Percentiles rank a stretch among this genome's conserved stretches.
phyloP scores from a whole-genome alignment of 2,113 vertebrate genomes.

The Psilopsiagon aurifrons region DNA sequence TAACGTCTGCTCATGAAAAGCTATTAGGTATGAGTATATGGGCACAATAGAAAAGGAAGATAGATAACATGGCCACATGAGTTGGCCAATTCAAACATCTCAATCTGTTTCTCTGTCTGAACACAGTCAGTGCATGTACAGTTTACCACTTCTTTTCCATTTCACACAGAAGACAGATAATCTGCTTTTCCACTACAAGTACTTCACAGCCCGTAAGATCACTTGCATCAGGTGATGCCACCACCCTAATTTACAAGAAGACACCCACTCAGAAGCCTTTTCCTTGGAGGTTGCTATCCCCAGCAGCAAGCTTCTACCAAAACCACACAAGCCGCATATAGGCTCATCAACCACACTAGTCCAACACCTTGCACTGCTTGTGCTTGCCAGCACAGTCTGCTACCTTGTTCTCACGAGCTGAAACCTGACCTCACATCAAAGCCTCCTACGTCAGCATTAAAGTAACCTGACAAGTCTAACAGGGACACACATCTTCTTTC shows the following conservation, averaged over 20 bases:
- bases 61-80: neutral
- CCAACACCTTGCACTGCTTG: neutral
- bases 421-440: neutral
- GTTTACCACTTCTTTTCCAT: neutral
- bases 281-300: neutral
- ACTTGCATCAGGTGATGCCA: neutral
- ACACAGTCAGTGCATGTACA: neutral
- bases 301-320: neutral
- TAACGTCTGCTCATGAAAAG: neutral
- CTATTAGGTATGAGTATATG: neutral
- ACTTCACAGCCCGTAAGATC: neutral
- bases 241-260: neutral
- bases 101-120: neutral
- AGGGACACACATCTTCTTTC: neutral
- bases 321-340: fast-evolving
- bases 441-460: neutral
- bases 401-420: neutral
- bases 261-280: neutral
- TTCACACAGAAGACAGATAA: neutral
- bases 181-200: neutral
- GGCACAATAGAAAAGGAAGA: neutral
- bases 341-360: neutral
- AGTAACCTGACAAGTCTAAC: neutral
- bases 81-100: neutral
- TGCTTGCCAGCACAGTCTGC: neutral